These are phyloP conservation scores for Crepidodera aurea DNA, from an alignment of 2,888 invertebrate species.

Conservation along the genomic window DNA sequence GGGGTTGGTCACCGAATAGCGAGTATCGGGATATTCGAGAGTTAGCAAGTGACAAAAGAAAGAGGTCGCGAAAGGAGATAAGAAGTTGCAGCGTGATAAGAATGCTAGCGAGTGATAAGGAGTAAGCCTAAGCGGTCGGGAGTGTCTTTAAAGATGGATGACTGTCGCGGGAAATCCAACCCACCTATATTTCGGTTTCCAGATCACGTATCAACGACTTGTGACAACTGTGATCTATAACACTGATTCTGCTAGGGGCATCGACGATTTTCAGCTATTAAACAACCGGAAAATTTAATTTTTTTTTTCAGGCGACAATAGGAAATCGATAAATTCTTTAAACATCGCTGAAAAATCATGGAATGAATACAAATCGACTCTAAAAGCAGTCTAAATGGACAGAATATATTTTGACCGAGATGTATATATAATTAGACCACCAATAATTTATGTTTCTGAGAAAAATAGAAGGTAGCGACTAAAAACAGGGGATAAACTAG, in stretches of 20 bases:
- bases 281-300: constrained; percentile 35
- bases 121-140: constrained; percentile 59
- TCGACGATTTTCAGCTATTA: constrained; percentile 34
- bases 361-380: constrained; percentile 24
- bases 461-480: too few species aligned
- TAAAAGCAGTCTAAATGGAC: neutral
- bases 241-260: constrained; percentile 54
- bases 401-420: too few species aligned
- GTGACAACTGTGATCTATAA: constrained; percentile 62
- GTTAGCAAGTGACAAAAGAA: constrained; percentile 49
- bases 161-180: constrained; percentile 63
- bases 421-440: too few species aligned
- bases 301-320: constrained; percentile 27
- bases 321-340: constrained; percentile 27
- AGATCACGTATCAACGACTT: constrained; percentile 60
- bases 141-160: constrained; percentile 62
- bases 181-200: constrained; percentile 57
- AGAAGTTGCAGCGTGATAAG: constrained; percentile 59
- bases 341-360: constrained; percentile 2
- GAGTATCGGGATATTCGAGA: constrained; percentile 35
- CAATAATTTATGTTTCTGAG: too few species aligned
- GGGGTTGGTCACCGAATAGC: constrained; percentile 42
- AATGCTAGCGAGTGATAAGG: constrained; percentile 61
- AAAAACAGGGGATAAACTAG: too few species aligned
- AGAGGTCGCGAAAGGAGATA: constrained; percentile 59